Conservation (phyloP, 2,797 vertebrate species). For the Cossypha niveicapilla region DNA sequence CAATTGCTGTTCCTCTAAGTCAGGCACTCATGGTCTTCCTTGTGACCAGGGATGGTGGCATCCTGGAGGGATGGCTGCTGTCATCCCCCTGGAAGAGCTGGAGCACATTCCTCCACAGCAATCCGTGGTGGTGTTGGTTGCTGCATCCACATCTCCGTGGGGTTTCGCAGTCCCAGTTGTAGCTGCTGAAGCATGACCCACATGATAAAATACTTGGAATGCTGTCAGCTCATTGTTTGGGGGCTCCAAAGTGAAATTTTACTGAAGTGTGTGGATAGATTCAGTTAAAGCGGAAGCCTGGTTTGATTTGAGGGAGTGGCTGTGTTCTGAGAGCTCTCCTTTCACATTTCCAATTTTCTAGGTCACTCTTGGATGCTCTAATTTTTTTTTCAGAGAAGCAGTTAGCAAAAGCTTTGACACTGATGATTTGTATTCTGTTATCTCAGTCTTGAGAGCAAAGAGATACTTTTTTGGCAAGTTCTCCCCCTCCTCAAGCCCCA, state of each 20-base stretch:
- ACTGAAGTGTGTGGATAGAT: not conserved
- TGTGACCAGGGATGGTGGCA: not conserved
- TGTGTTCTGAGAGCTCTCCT: not conserved
- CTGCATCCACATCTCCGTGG: fast-evolving
- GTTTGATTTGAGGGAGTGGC: not conserved
- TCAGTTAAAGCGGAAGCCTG: not conserved
- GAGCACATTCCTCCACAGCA: not conserved
- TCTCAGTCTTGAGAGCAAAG: not conserved
- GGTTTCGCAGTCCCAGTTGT: not conserved
- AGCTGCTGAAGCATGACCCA: not conserved
- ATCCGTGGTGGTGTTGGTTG: not conserved
- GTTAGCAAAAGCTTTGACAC: slow-evolving; percentile 21
- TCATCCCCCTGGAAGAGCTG: not conserved
- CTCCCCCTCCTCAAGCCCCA: slow-evolving; percentile 15
- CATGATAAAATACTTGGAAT: not conserved
- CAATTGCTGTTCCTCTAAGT: not conserved
- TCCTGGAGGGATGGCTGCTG: not conserved
- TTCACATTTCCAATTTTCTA: not conserved
- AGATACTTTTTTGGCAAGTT: slow-evolving; percentile 31
- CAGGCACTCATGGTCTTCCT: not conserved
- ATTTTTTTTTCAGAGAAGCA: not conserved
- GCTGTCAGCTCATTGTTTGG: not conserved
- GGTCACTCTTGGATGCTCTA: slow-evolving; percentile 29
- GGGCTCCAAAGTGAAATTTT: not conserved
- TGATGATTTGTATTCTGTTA: slow-evolving; percentile 29